Evolutionary conservation across 2,888 invertebrate species (phyloP).

Genomic region (Chaitophorus viminalis): DNA sequence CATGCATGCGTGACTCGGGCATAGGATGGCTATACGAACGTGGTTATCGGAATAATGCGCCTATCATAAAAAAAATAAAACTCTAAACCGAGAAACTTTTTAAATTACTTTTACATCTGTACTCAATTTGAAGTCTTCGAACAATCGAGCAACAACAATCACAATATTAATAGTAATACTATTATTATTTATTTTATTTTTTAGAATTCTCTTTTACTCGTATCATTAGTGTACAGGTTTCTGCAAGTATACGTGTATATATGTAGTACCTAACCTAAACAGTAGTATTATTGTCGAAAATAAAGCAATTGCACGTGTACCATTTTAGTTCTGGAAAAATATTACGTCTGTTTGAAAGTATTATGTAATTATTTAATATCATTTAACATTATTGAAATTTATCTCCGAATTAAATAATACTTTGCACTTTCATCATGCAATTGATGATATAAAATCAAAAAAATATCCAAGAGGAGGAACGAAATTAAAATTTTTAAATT

Average conservation of each 20-base stretch:
- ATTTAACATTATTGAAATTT: too few species aligned
- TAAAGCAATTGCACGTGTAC: not conserved
- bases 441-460: too few species aligned
- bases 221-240: not conserved
- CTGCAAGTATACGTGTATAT: not conserved
- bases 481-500: too few species aligned
- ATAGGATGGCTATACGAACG: not conserved
- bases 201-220: not conserved
- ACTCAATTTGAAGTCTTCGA: not conserved
- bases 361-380: too few species aligned
- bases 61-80: slow-evolving; percentile 1
- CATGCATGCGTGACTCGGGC: not conserved
- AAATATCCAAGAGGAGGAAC: too few species aligned
- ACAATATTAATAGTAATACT: not conserved
- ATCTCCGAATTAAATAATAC: too few species aligned
- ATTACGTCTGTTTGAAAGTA: too few species aligned
- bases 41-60: slow-evolving; percentile 5
- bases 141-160: too few species aligned
- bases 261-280: not conserved
- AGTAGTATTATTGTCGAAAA: not conserved
- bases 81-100: slow-evolving; percentile 26
- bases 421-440: too few species aligned
- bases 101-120: slow-evolving; percentile 29
- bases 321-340: not conserved
- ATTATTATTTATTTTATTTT: not conserved